A percentile compares a stretch with the other conserved stretches of the same genome.
Evolutionary conservation across 2,888 invertebrate species (phyloP).

Genomic region (Argynnis bischoffii): DNA sequence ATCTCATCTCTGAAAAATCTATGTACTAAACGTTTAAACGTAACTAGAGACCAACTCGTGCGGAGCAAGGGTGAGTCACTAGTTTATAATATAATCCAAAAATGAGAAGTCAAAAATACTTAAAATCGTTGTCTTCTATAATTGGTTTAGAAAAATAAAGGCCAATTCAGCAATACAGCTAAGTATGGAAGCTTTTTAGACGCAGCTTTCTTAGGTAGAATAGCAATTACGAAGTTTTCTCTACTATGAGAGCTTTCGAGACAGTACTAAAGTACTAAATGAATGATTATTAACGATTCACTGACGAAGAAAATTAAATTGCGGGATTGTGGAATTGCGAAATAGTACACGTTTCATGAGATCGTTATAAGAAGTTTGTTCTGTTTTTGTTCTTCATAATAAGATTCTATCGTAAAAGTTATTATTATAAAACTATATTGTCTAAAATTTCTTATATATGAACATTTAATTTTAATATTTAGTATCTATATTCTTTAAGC

Average conservation of each 20-base stretch:
- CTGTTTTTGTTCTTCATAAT: neutral
- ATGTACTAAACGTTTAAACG: too few species aligned
- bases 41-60: too few species aligned
- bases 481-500: too few species aligned
- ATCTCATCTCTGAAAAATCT: too few species aligned
- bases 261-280: constrained; percentile 24
- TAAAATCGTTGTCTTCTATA: neutral
- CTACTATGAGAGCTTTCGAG: constrained; percentile 1
- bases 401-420: neutral
- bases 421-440: neutral
- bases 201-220: constrained; percentile 11
- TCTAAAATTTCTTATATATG: too few species aligned
- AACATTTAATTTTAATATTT: too few species aligned
- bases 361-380: neutral
- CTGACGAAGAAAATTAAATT: constrained; percentile 33
- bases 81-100: too few species aligned
- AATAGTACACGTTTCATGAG: neutral
- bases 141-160: neutral
- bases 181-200: neutral
- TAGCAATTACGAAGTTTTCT: constrained; percentile 12
- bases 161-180: neutral
- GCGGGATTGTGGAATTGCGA: constrained; percentile 6
- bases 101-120: too few species aligned
- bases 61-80: too few species aligned
- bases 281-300: constrained; percentile 40